Conservation (phyloP, 2,113 vertebrate species). For the Saguinus midas region DNA sequence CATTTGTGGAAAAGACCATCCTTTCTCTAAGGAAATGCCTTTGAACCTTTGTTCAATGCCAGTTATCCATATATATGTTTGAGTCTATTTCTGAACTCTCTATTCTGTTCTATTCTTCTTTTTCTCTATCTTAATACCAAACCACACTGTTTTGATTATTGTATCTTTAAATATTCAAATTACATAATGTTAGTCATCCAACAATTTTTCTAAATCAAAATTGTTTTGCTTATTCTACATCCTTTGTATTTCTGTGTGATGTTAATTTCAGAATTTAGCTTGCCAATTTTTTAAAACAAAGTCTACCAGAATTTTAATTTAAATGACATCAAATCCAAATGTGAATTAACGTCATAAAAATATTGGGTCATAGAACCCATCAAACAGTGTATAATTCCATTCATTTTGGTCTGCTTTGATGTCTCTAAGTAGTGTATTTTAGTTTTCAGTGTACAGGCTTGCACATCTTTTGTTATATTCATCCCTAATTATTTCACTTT, state of each 20-base stretch:
- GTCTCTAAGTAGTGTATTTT: not conserved
- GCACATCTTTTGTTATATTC: not conserved
- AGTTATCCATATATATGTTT: not conserved
- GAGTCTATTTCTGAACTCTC: not conserved
- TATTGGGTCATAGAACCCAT: not conserved
- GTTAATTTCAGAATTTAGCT: not conserved
- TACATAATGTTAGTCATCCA: not conserved
- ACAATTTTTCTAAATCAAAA: not conserved
- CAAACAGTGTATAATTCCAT: not conserved
- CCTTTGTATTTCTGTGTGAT: not conserved
- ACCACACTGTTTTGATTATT: not conserved
- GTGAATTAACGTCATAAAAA: not conserved
- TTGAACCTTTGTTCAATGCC: not conserved
- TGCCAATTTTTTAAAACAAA: not conserved
- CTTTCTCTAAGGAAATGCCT: not conserved
- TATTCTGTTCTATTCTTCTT: not conserved
- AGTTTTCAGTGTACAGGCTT: not conserved
- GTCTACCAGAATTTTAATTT: not conserved
- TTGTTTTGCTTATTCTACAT: not conserved
- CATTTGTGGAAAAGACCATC: not conserved
- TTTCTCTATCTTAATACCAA: not conserved
- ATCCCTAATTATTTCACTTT: not conserved
- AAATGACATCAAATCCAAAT: not conserved
- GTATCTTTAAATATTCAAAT: not conserved
- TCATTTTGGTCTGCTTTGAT: not conserved